These are phyloP conservation scores for Laticauda colubrina DNA, from an alignment of 2,113 vertebrate species.

Conservation along the genomic window DNA sequence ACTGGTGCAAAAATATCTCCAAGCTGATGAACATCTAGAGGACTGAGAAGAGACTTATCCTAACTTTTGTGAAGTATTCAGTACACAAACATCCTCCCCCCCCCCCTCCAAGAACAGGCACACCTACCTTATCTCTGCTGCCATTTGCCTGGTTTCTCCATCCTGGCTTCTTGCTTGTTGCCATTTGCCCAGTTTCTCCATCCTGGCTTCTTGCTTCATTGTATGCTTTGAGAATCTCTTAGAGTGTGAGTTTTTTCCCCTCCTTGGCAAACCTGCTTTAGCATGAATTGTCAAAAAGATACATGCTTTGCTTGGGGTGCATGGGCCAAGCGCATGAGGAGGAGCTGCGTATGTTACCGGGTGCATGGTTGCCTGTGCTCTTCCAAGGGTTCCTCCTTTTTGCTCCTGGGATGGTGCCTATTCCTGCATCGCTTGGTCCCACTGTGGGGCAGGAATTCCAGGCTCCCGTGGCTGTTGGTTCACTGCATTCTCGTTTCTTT, in stretches of 20 bases:
- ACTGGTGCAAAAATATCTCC: background rate
- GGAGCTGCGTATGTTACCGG: background rate
- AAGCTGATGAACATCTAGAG: background rate
- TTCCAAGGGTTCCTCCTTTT: constrained; percentile 19
- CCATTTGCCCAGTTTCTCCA: constrained; percentile 42
- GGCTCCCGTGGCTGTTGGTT: constrained; percentile 12
- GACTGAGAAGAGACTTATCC: background rate
- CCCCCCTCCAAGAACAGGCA: background rate
- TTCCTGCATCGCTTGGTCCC: background rate
- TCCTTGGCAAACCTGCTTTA: background rate
- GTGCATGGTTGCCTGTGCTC: constrained; percentile 57
- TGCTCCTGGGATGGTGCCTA: constrained; percentile 7
- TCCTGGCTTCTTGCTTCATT: constrained; percentile 48
- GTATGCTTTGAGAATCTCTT: constrained; percentile 29
- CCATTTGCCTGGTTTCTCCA: constrained; percentile 42
- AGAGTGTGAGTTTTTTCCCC: background rate
- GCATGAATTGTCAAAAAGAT: background rate
- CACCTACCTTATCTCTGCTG: background rate
- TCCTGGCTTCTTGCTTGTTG: constrained; percentile 41
- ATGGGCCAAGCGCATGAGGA: constrained; percentile 37
- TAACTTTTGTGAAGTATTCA: background rate
- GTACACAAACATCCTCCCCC: background rate
- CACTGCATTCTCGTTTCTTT: background rate
- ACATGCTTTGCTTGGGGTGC: constrained; percentile 30
- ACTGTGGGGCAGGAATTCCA: constrained; percentile 6